These are phyloP conservation scores for Lycaon pictus DNA, from an alignment of 2,113 vertebrate species.

Conservation along the genomic window DNA sequence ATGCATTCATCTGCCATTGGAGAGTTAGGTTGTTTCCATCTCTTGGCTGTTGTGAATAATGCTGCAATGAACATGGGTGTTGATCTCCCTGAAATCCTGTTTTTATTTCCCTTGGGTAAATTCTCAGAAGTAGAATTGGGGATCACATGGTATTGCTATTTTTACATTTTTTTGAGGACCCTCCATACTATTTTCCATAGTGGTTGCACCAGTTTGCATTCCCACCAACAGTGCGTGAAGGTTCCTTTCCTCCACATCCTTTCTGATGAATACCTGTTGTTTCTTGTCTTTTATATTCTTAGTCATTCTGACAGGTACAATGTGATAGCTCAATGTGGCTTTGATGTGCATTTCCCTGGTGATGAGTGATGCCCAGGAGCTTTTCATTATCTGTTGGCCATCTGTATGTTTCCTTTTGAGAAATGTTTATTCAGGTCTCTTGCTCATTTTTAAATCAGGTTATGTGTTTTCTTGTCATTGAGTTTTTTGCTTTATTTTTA, in stretches of 20 bases:
- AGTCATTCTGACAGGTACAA: background rate
- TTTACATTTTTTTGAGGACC: background rate
- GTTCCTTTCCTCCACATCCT: background rate
- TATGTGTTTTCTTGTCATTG: background rate
- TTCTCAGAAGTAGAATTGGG: background rate
- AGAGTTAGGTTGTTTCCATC: background rate
- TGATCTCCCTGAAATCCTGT: background rate
- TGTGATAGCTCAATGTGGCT: too few species aligned
- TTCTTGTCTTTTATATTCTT: background rate
- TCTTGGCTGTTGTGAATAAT: background rate
- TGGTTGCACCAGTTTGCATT: background rate
- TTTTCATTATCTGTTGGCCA: background rate
- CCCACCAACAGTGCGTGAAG: background rate
- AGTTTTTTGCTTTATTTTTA: background rate
- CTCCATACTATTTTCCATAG: background rate
- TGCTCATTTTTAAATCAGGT: background rate
- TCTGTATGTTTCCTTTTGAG: background rate
- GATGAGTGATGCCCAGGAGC: background rate
- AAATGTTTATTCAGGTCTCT: background rate
- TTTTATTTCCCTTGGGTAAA: background rate
- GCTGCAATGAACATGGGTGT: background rate
- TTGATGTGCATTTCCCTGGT: too few species aligned
- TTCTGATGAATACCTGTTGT: background rate
- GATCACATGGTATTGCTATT: background rate
- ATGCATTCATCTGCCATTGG: background rate